These are phyloP conservation scores for Drosophila sechellia DNA, from an alignment of 1,140 invertebrate genomes.

Conservation along the genomic window DNA sequence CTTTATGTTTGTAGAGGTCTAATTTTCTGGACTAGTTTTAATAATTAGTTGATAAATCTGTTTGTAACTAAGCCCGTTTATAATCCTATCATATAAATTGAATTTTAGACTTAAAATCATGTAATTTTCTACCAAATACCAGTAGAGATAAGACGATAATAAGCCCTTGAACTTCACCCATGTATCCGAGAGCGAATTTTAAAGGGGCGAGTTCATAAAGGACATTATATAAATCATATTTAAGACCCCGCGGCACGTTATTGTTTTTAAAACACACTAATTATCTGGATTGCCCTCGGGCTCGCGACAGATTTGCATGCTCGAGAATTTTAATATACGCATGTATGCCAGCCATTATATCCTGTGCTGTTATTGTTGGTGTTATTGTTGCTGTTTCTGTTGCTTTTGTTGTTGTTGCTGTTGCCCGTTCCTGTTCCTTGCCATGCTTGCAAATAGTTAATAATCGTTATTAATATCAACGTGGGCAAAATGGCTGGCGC, in stretches of 20 bases:
- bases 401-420: background rate
- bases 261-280: conserved; percentile 41
- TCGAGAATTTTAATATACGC: conserved; percentile 31
- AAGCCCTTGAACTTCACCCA: background rate
- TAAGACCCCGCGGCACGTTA: conserved; percentile 4
- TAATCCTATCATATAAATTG: background rate
- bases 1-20: no score
- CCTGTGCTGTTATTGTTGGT: background rate
- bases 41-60: no score
- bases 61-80: no score
- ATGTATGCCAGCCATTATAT: conserved; percentile 32
- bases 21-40: no score
- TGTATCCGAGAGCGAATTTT: background rate
- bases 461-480: conserved; percentile 69
- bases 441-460: conserved; percentile 52
- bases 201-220: background rate
- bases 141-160: background rate
- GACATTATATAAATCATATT: conserved; percentile 5
- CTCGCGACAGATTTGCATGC: conserved; percentile 23
- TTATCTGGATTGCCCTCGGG: conserved; percentile 6
- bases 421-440: conserved; percentile 11
- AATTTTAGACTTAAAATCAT: background rate
- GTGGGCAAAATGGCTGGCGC: conserved; percentile 35
- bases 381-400: background rate
- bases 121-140: background rate